Evolutionary conservation across 2,888 invertebrate species (phyloP).

Genomic region (Drosophila kambysellisi): DNA sequence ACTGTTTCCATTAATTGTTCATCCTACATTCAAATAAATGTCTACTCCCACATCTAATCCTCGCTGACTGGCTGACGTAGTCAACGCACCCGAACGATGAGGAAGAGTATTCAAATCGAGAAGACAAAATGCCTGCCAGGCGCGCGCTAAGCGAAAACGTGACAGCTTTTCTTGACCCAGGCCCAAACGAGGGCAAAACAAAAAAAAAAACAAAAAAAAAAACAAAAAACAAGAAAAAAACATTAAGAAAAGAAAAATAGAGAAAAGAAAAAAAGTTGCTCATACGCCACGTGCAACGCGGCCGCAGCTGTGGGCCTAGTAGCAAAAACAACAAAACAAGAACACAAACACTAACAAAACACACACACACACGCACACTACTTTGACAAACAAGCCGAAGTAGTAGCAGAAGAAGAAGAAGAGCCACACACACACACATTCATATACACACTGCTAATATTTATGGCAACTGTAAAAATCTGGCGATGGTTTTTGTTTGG

Average conservation of each 20-base stretch:
- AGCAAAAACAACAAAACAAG: conserved; percentile 31
- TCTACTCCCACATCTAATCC: rapidly evolving
- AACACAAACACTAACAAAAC: conserved; percentile 41
- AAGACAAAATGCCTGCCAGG: conserved; percentile 52
- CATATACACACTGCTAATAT: conserved; percentile 36
- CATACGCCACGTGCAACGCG: conserved; percentile 76
- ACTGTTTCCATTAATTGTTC: not conserved
- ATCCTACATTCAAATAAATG: not conserved
- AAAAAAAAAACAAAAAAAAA: conserved; percentile 15
- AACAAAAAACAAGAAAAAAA: conserved; percentile 18
- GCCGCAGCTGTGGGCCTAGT: conserved; percentile 73
- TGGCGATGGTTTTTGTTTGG: conserved; percentile 59
- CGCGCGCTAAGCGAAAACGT: conserved; percentile 71
- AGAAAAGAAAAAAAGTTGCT: conserved; percentile 50
- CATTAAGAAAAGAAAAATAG: conserved; percentile 28
- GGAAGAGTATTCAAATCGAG: conserved; percentile 24
- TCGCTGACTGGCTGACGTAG: not conserved
- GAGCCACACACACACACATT: conserved; percentile 15
- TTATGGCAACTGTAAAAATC: conserved; percentile 72
- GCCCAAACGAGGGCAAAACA: conserved; percentile 33
- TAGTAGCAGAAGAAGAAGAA: conserved; percentile 16
- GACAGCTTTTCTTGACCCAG: conserved; percentile 72
- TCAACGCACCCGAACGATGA: not conserved
- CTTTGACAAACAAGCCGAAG: conserved; percentile 31
- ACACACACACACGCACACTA: conserved; percentile 34